These are phyloP conservation scores for Syngnathus rostellatus DNA, from an alignment of 2,797 vertebrate genomes.

Conservation along the genomic window DNA sequence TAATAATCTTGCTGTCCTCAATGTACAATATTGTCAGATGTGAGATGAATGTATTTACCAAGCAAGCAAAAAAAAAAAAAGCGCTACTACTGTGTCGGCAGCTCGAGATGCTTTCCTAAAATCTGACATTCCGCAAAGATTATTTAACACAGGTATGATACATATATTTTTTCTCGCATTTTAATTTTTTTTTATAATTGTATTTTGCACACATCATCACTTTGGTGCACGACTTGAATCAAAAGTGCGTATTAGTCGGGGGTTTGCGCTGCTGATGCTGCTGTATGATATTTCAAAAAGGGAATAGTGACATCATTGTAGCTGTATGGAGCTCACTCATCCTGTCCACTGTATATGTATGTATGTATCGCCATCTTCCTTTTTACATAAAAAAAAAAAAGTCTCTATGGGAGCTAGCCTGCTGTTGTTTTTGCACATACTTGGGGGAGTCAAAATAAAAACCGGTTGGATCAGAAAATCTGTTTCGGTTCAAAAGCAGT, in stretches of 20 bases:
- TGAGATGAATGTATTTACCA: slow-evolving; percentile 46
- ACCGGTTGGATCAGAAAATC: no score
- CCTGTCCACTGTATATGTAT: slow-evolving; percentile 53
- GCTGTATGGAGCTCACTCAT: slow-evolving; percentile 54
- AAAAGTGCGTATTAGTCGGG: slow-evolving; percentile 5
- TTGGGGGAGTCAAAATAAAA: no score
- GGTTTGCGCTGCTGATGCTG: slow-evolving; percentile 30
- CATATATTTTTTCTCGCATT: slow-evolving; percentile 18
- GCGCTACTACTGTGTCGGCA: neutral
- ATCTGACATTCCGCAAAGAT: slow-evolving; percentile 33
- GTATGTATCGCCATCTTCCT: slow-evolving; percentile 43
- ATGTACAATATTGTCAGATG: slow-evolving; percentile 6
- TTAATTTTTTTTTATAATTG: slow-evolving; percentile 25
- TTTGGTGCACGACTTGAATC: slow-evolving; percentile 35
- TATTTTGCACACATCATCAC: slow-evolving; percentile 46
- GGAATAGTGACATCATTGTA: slow-evolving; percentile 54
- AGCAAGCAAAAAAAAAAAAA: neutral
- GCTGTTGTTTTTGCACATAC: neutral
- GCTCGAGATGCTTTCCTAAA: slow-evolving; percentile 4
- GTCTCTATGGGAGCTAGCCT: slow-evolving; percentile 39
- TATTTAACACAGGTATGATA: slow-evolving; percentile 3
- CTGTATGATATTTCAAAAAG: slow-evolving; percentile 57
- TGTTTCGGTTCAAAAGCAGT: no score
- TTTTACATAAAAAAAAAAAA: slow-evolving; percentile 5
- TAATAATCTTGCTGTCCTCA: neutral